Evolutionary conservation across 2,113 vertebrate genomes (phyloP).

Genomic region (Terrapene triunguis): DNA sequence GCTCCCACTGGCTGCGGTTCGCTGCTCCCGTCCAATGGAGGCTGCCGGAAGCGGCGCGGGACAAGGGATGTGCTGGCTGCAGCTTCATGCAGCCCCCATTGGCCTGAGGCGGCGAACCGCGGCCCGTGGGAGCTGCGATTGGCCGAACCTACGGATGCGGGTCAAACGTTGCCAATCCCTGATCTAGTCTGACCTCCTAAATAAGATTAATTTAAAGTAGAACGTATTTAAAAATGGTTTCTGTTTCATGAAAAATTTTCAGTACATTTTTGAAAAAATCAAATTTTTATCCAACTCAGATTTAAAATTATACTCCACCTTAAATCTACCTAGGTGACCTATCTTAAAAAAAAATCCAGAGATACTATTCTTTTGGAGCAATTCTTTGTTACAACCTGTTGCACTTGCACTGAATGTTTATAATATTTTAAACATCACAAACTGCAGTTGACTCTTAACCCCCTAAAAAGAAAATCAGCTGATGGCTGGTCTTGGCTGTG

Average conservation of each 20-base stretch:
- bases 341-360: background rate
- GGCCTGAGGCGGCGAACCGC: no score
- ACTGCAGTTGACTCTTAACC: background rate
- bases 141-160: no score
- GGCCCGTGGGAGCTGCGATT: no score
- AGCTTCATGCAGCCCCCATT: no score
- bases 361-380: background rate
- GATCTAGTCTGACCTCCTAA: slow-evolving; percentile 8
- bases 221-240: background rate
- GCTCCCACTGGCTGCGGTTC: no score
- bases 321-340: background rate
- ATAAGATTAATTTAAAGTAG: slow-evolving; percentile 18
- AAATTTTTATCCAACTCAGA: background rate
- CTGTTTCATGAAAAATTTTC: background rate
- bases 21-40: no score
- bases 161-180: no score
- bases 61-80: no score
- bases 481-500: background rate
- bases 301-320: background rate
- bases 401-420: background rate
- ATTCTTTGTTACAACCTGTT: background rate
- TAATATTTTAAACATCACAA: background rate
- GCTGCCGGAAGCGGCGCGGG: no score
- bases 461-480: background rate
- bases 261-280: background rate